Evolutionary conservation across 2,797 vertebrate species (phyloP).

Genomic region (Gymnothorax javanicus): DNA sequence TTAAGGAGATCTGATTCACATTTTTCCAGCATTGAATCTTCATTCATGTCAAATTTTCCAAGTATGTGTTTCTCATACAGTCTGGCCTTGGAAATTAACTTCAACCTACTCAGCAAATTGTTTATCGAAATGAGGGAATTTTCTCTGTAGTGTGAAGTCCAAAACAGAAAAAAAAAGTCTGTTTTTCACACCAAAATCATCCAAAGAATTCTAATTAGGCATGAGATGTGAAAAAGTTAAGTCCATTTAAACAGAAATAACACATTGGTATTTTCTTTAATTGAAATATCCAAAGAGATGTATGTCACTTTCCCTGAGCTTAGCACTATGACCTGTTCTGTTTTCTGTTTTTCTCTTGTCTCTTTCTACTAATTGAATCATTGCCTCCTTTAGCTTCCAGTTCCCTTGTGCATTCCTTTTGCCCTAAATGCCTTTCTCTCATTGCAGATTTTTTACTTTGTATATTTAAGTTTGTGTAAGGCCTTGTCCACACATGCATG

Average conservation of each 20-base stretch:
- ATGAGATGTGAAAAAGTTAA: not conserved
- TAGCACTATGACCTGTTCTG: too few species aligned
- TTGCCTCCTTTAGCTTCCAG: too few species aligned
- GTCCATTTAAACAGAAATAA: not conserved
- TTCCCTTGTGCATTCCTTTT: too few species aligned
- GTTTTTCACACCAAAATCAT: not conserved
- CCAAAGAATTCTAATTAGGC: not conserved
- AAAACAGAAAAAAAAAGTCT: not conserved
- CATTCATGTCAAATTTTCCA: not conserved
- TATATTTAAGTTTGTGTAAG: too few species aligned
- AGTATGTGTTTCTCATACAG: not conserved
- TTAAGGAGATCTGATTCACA: not conserved
- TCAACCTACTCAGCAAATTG: not conserved
- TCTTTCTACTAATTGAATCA: too few species aligned
- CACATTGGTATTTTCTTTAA: not conserved
- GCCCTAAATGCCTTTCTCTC: too few species aligned
- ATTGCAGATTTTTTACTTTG: too few species aligned
- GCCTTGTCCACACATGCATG: too few species aligned
- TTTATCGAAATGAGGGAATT: not conserved
- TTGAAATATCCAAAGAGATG: not conserved
- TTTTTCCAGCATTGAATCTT: not conserved
- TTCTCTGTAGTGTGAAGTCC: not conserved
- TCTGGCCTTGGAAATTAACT: not conserved
- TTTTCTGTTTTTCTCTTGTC: too few species aligned
- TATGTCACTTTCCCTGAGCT: too few species aligned